Conservation (phyloP, 2,888 invertebrate genomes). For the Brachyopa scutellaris region DNA sequence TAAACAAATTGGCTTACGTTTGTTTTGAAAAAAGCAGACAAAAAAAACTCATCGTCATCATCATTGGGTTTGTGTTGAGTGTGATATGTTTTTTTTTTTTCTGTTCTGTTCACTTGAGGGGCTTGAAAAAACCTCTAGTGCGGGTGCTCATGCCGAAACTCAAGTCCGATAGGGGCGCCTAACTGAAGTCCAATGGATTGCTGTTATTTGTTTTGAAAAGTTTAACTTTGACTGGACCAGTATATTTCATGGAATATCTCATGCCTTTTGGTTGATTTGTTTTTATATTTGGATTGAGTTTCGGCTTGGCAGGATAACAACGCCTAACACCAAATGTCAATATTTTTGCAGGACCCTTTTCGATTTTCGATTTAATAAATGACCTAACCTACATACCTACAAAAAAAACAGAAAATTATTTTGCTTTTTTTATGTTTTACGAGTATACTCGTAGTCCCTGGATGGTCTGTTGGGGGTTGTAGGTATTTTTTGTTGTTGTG, state of each 20-base stretch:
- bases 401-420: slow-evolving; percentile 30
- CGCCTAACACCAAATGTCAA: slow-evolving; percentile 59
- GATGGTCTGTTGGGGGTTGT: too few species aligned
- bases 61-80: slow-evolving; percentile 28
- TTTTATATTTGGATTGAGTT: neutral
- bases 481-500: too few species aligned
- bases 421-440: slow-evolving; percentile 19
- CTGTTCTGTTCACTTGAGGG: neutral
- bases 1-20: too few species aligned
- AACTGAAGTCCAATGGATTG: neutral
- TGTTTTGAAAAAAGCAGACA: neutral
- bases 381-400: too few species aligned
- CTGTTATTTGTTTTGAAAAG: slow-evolving; percentile 42
- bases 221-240: slow-evolving; percentile 13
- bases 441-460: too few species aligned
- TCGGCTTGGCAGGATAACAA: slow-evolving; percentile 31
- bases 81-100: slow-evolving; percentile 36
- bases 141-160: too few species aligned
- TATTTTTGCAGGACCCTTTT: slow-evolving; percentile 38
- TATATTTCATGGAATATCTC: slow-evolving; percentile 39
- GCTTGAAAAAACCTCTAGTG: neutral
- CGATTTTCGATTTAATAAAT: slow-evolving; percentile 53
- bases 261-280: slow-evolving; percentile 14
- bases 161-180: neutral
- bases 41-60: slow-evolving; percentile 44